Evolutionary conservation across 2,113 vertebrate species (phyloP), one percentile per base, ranked within the genome.

Genomic region (Odocoileus virginianus): DNA sequence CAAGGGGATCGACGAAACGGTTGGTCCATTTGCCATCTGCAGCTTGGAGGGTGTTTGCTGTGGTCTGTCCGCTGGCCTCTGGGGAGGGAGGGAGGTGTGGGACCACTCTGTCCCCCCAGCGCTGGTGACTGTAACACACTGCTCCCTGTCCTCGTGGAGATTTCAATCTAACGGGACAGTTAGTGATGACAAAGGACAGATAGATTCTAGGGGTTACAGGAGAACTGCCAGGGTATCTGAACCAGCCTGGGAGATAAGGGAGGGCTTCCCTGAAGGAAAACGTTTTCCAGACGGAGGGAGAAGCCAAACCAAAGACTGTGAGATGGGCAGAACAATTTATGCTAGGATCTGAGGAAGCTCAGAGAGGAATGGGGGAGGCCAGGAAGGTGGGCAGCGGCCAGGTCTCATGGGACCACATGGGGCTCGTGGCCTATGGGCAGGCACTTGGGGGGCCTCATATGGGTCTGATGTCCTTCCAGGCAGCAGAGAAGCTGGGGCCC

Each of bases 381-480:
- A 9, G 58, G 58, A 16, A n/a, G 33, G 7, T 23, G 87, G 91
- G 17, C 36, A 23, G 11, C 0, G 16, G 58, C 58, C 16, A 8
- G 55, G 54, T 40, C 71, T 33, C 47, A 14, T 0, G 30, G 64
- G 58, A 10, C 50, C 21, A 21, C 52, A 0, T 0, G 50, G 78
- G 47, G 57, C 52, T 60, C 7, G 1, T 15, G 79, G 83, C 12
- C 16, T 47, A 2, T 0, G 19, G 52, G 3, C 33, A 81, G 45
- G 52, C 12, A 4, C 40, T 45, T 6, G 47, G 36, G 61, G 74
- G 45, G 71, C 36, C 14, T 67, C 40, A 3, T 5, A 16, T 2
- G 11, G 1, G 14, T 57, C 91, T 58, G 7, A 36, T 93, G 57
- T 98, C 93, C 47, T 85, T 97, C 36, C 85, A 98, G 98, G 96